Conservation (phyloP, 2,113 vertebrate genomes). For the Aptenodytes forsteri region DNA sequence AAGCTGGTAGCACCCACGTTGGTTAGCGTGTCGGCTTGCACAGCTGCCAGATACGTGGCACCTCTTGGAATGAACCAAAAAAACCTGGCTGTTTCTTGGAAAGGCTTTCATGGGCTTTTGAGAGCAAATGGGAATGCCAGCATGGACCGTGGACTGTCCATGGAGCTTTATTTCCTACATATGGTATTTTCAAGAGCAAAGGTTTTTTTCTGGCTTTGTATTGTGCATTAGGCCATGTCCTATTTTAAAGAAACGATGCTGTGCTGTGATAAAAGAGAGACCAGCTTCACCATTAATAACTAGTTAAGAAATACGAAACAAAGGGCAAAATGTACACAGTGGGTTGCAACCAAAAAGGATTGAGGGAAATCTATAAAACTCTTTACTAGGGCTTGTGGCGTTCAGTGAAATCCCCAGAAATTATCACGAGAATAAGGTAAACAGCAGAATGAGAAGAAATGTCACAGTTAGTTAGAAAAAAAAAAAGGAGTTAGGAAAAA, state of each 20-base stretch:
- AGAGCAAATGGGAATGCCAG: too few relatives aligned
- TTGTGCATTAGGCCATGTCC: not conserved
- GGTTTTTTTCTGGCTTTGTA: not conserved
- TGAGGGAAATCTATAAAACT: not conserved
- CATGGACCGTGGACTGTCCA: not conserved
- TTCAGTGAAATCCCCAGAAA: too few relatives aligned
- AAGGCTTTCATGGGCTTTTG: not conserved
- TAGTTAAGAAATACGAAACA: not conserved
- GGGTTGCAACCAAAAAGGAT: not conserved
- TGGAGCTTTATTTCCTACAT: not conserved
- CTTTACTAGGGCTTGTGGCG: too few relatives aligned
- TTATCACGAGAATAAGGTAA: fast-evolving
- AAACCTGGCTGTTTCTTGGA: not conserved
- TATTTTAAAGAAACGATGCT: not conserved
- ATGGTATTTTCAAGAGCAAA: not conserved
- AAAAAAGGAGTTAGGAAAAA: too few relatives aligned
- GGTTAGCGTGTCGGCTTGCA: fast-evolving
- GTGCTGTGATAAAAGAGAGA: not conserved
- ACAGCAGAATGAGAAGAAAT: not conserved
- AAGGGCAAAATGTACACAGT: not conserved
- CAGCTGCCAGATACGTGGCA: not conserved
- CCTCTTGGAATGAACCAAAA: not conserved
- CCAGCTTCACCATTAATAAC: not conserved
- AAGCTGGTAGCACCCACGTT: not conserved
- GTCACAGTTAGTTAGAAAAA: fast-evolving